Conservation (phyloP, 2,888 invertebrate species). For the Eudemis profundana region DNA sequence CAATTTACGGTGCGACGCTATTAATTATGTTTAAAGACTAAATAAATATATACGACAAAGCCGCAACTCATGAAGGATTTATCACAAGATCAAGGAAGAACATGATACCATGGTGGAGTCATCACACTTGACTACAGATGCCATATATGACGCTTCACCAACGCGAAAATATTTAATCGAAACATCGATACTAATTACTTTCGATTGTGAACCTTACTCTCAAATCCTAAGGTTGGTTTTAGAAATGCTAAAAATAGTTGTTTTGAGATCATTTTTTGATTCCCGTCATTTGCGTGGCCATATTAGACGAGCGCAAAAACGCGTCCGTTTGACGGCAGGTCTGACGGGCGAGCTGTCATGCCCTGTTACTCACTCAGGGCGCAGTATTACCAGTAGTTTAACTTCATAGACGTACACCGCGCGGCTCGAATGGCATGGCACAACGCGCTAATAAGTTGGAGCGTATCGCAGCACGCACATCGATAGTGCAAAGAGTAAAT, state of each 20-base stretch:
- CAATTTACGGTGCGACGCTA: too few species aligned
- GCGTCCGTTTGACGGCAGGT: slow-evolving; percentile 21
- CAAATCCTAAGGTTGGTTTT: neutral
- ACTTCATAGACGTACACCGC: too few species aligned
- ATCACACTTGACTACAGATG: too few species aligned
- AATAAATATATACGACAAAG: too few species aligned
- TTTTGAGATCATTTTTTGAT: neutral
- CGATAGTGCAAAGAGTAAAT: too few species aligned
- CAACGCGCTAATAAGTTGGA: too few species aligned
- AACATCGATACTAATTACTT: too few species aligned
- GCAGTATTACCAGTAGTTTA: neutral
- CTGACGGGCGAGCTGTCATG: slow-evolving; percentile 14
- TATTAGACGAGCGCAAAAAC: slow-evolving; percentile 28
- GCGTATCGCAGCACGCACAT: too few species aligned
- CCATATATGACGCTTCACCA: too few species aligned
- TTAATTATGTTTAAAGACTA: neutral
- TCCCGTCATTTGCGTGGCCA: too few species aligned
- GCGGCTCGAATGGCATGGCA: too few species aligned
- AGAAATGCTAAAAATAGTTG: neutral
- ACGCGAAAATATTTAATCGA: too few species aligned
- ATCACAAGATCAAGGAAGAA: slow-evolving; percentile 12
- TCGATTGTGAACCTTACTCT: neutral
- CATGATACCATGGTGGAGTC: neutral
- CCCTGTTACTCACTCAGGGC: slow-evolving; percentile 12
- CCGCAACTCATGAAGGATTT: neutral